Conservation (phyloP, 2,888 invertebrate genomes). For the Epinotia nisella region DNA sequence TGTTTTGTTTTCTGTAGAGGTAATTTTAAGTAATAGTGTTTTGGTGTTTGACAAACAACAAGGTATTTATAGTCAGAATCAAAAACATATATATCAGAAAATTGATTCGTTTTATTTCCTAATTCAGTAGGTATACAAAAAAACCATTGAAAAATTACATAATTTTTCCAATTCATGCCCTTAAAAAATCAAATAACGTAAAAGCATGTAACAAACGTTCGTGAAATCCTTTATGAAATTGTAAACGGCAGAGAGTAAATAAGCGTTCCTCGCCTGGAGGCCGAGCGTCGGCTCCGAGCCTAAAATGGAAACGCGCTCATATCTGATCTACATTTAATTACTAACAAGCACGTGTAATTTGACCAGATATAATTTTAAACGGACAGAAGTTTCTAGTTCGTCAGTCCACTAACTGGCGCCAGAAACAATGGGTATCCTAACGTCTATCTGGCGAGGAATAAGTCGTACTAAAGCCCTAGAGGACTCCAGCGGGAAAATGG, state of each 20-base stretch:
- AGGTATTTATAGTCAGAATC: too few relatives aligned
- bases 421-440: slow-evolving; percentile 56
- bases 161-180: too few relatives aligned
- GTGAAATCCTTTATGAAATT: slow-evolving; percentile 19
- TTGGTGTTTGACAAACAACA: too few relatives aligned
- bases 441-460: slow-evolving; percentile 60
- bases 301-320: slow-evolving; percentile 40
- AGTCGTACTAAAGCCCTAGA: slow-evolving; percentile 67
- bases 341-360: slow-evolving; percentile 40
- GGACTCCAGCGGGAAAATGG: slow-evolving; percentile 64
- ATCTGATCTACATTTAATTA: slow-evolving; percentile 45
- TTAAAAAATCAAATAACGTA: slow-evolving; percentile 14
- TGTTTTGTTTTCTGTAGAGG: too few relatives aligned
- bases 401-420: slow-evolving; percentile 22
- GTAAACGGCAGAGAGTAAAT: slow-evolving; percentile 30
- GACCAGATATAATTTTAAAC: slow-evolving; percentile 35
- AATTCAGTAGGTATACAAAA: background rate
- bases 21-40: too few relatives aligned
- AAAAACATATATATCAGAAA: too few relatives aligned
- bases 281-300: slow-evolving; percentile 16
- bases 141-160: too few relatives aligned
- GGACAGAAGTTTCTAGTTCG: slow-evolving; percentile 10
- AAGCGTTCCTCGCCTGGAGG: background rate
- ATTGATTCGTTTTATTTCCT: background rate
- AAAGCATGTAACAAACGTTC: background rate